Conservation (phyloP, 1,140 invertebrate species). For the Chymomyza costata region DNA sequence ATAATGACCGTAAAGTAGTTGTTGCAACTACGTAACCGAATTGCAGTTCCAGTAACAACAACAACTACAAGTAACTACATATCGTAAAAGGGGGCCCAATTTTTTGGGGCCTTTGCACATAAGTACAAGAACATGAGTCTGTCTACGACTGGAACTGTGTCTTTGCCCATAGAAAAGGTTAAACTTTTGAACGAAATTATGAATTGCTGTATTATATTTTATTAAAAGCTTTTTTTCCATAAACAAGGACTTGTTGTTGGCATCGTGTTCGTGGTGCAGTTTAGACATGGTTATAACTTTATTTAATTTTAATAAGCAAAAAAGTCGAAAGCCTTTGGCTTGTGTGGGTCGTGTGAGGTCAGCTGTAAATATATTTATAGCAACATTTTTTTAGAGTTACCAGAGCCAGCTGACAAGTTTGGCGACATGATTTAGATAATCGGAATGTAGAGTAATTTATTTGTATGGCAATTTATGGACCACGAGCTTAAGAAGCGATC, state of each 20-base stretch:
- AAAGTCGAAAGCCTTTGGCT: slow-evolving; percentile 2
- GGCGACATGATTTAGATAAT: slow-evolving; percentile 1
- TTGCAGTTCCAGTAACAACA: slow-evolving; percentile 40
- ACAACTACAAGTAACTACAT: slow-evolving; percentile 33
- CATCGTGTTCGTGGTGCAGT: slow-evolving; percentile 39
- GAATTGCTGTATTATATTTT: slow-evolving; percentile 72
- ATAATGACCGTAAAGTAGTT: slow-evolving; percentile 75
- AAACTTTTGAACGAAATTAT: slow-evolving; percentile 65
- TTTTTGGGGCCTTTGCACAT: slow-evolving; percentile 19
- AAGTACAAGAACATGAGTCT: slow-evolving; percentile 34
- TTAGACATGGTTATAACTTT: slow-evolving; percentile 65
- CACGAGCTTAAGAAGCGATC: no score
- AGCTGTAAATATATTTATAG: slow-evolving; percentile 27
- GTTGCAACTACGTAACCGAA: slow-evolving; percentile 54
- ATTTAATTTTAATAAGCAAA: slow-evolving; percentile 66
- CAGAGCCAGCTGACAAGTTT: slow-evolving; percentile 2
- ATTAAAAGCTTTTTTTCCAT: slow-evolving; percentile 58
- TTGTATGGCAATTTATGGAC: no score
- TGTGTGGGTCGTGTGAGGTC: slow-evolving; percentile 38
- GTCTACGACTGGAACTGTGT: slow-evolving; percentile 3
- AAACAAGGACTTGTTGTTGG: slow-evolving; percentile 22
- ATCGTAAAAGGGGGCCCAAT: slow-evolving; percentile 56
- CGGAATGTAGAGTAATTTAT: no score
- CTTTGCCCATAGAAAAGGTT: slow-evolving; percentile 24
- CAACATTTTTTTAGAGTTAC: slow-evolving; percentile 9